Percentiles rank a stretch among this genome's conserved stretches.
phyloP scores from a whole-genome alignment of 2,888 invertebrate genomes.

The Thysanoteuthis rhombus region DNA sequence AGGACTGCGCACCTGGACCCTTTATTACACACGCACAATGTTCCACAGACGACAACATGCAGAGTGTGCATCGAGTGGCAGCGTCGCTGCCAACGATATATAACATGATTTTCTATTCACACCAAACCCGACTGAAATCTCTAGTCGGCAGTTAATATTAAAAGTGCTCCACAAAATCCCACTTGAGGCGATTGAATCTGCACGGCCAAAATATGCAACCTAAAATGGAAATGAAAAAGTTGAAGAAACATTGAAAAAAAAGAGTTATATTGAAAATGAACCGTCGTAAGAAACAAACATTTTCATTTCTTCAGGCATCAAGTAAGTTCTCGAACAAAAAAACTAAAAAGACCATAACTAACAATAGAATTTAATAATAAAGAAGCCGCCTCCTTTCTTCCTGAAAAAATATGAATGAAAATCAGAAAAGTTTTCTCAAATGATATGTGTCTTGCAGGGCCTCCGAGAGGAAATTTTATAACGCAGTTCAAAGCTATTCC shows the following conservation, averaged over 20 bases:
- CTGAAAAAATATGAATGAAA: neutral
- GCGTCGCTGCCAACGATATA: too few species aligned
- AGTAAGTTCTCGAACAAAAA: neutral
- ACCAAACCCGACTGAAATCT: neutral
- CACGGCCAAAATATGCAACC: neutral
- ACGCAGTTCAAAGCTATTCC: too few species aligned
- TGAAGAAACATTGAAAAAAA: neutral
- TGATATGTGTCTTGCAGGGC: too few species aligned
- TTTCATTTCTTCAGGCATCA: neutral
- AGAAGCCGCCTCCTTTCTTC: neutral
- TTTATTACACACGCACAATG: too few species aligned
- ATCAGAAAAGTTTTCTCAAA: neutral
- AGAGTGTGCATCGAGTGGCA: too few species aligned
- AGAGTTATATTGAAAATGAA: neutral
- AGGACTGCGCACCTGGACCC: too few species aligned
- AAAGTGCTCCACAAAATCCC: neutral
- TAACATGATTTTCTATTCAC: neutral
- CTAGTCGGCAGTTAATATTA: neutral
- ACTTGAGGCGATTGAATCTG: neutral
- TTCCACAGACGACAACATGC: too few species aligned
- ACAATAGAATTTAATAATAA: neutral
- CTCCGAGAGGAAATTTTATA: too few species aligned
- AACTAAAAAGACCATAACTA: neutral
- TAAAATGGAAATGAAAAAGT: neutral
- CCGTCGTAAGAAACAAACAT: neutral